These are phyloP conservation scores for Tamandua tetradactyla DNA, from an alignment of 2,797 vertebrate genomes.

Conservation along the genomic window DNA sequence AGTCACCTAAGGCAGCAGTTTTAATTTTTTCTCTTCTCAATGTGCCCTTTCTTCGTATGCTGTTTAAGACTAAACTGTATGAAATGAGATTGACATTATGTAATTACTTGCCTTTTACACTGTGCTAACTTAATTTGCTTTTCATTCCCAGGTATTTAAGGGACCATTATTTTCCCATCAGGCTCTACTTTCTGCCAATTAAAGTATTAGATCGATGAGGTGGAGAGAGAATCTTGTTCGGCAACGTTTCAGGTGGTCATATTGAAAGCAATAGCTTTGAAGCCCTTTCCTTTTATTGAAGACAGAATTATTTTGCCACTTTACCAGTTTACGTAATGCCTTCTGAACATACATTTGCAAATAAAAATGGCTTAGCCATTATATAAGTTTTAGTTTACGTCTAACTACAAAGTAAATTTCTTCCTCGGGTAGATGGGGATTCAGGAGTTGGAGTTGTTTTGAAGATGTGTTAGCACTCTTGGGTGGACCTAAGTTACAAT, in stretches of 20 bases:
- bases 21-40: slow-evolving; percentile 74
- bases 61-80: slow-evolving; percentile 81
- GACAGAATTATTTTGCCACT: slow-evolving; percentile 47
- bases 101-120: slow-evolving; percentile 87
- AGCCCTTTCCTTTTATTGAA: slow-evolving; percentile 63
- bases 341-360: slow-evolving; percentile 57
- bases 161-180: slow-evolving; percentile 86
- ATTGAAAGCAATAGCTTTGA: slow-evolving; percentile 63
- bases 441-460: background rate
- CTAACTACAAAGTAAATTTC: background rate
- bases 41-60: slow-evolving; percentile 77
- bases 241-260: slow-evolving; percentile 76
- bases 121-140: slow-evolving; percentile 88
- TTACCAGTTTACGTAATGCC: slow-evolving; percentile 10
- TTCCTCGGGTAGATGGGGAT: background rate
- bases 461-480: background rate
- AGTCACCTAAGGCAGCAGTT: slow-evolving; percentile 72
- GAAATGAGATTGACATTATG: slow-evolving; percentile 85
- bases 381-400: slow-evolving; percentile 36
- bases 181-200: slow-evolving; percentile 85
- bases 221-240: slow-evolving; percentile 72
- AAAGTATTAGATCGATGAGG: slow-evolving; percentile 83
- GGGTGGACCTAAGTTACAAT: background rate
- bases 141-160: slow-evolving; percentile 88
- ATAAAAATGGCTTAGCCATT: slow-evolving; percentile 48